phyloP scores from a whole-genome alignment of 2,113 vertebrate genomes.

The Pituophis catenifer region DNA sequence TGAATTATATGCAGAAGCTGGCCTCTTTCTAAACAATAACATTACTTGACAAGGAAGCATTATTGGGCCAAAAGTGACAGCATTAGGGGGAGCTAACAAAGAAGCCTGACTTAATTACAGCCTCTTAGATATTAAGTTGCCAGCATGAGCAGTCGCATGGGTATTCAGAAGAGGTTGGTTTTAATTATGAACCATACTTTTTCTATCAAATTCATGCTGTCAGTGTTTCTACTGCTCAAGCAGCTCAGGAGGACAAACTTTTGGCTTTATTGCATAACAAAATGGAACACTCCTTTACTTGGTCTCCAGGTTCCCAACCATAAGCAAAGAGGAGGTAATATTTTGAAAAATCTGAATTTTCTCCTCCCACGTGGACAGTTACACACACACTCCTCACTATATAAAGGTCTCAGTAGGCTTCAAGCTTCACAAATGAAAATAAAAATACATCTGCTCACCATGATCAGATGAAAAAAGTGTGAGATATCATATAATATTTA shows the following conservation, averaged over 20 bases:
- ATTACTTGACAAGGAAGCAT: constrained; percentile 26
- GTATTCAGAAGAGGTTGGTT: constrained; percentile 46
- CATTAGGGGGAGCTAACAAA: constrained; percentile 4
- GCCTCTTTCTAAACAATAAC: constrained; percentile 31
- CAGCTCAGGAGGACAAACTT: constrained; percentile 42
- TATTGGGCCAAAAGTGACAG: background rate
- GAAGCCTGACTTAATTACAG: constrained; percentile 50
- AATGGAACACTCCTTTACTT: constrained; percentile 38
- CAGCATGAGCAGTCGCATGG: constrained; percentile 19
- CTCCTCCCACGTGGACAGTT: background rate
- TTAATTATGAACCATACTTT: constrained; percentile 53
- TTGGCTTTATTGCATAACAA: constrained; percentile 54
- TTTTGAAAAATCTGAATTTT: constrained; percentile 23
- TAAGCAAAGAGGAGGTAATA: constrained; percentile 42
- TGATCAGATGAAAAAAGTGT: constrained; percentile 16
- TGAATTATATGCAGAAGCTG: constrained; percentile 16
- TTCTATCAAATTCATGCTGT: constrained; percentile 51
- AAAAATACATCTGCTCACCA: constrained; percentile 37
- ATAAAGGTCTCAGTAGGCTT: constrained; percentile 34
- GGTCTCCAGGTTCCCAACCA: constrained; percentile 9
- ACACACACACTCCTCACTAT: constrained; percentile 18
- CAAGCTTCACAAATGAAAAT: constrained; percentile 43
- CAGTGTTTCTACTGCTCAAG: constrained; percentile 40
- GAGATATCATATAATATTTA: background rate
- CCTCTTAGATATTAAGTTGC: constrained; percentile 45